A percentile compares a stretch with the other conserved stretches of the same genome.
phyloP scores from a whole-genome alignment of 2,888 invertebrate species.

The Volucella bombylans region DNA sequence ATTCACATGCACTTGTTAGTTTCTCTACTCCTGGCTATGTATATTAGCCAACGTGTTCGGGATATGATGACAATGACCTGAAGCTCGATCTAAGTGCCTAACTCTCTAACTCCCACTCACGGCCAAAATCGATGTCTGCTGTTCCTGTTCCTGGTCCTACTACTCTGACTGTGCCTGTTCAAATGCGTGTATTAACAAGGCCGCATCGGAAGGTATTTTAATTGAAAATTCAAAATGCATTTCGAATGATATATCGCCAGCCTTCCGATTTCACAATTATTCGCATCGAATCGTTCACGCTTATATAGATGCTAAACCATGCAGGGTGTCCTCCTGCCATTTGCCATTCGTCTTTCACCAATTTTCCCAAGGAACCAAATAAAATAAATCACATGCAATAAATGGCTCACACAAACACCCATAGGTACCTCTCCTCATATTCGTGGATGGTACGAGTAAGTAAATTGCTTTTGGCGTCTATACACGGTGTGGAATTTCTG shows the following conservation, averaged over 20 bases:
- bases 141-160: no score
- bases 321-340: background rate
- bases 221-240: slow-evolving; percentile 55
- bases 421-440: no score
- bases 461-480: slow-evolving; percentile 68
- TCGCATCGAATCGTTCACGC: background rate
- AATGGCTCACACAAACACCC: slow-evolving; percentile 29
- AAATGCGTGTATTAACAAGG: background rate
- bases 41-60: slow-evolving; percentile 1
- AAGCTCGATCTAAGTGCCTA: background rate
- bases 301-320: background rate
- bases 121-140: no score
- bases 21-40: slow-evolving; percentile 1
- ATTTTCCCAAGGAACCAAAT: slow-evolving; percentile 59
- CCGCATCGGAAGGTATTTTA: slow-evolving; percentile 32
- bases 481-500: slow-evolving; percentile 54
- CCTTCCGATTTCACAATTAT: slow-evolving; percentile 34
- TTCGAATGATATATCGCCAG: slow-evolving; percentile 29
- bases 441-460: slow-evolving; percentile 51
- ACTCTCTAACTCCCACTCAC: no score
- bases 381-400: slow-evolving; percentile 71
- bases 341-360: slow-evolving; percentile 20
- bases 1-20: slow-evolving; percentile 6
- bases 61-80: slow-evolving; percentile 8
- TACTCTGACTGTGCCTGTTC: background rate